Evolutionary conservation across 2,888 invertebrate genomes (phyloP), one percentile per base, ranked within the genome.

Genomic region (Hermaeophaga mercurialis): DNA sequence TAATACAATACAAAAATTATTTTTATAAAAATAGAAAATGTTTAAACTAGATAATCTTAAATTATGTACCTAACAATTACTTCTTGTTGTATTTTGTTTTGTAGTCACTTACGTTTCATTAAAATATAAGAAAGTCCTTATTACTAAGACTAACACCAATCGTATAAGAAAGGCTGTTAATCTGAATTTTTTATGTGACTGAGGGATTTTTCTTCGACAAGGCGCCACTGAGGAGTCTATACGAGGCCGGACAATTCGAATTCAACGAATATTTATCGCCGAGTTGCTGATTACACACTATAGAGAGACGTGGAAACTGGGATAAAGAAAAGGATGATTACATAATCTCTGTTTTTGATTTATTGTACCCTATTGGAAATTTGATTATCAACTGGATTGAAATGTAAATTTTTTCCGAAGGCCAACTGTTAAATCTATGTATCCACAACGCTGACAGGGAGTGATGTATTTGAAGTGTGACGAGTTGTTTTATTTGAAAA

Each of bases 291-390:
- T 60, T 58, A 56, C 47, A 49, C 33, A 43, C 46, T 50, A 54
- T 52, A 44, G 53, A 54, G 49, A 46, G 56, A 50, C 54, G 33
- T 39, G 47, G 54, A 50, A 52, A 45, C 60, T 52, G 47, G 48
- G 41, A 57, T 56, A 47, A 60, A 47, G 56, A 53, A 56, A 56
- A 38, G 54, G 31, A 59, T 15, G 56, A 46, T 46, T 59, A 43
- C 43, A 53, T 56, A 56, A 56, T 59, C 49, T 56, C 46, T 54
- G 53, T 43, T 45, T 50, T 48, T 56, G 56, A 60, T 60, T 60
- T 60, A 57, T 54, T 24, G 31, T 24, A 15, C 39, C 31, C 39
- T 26, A 56, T 56, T 44, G 59, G 28, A 26, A 28, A 56, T 56
- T 50, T 52, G 52, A 56, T 56, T 52, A 56, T 56, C 50, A 52